phyloP scores from a whole-genome alignment of 2,113 vertebrate species.

The Tapirus terrestris region DNA sequence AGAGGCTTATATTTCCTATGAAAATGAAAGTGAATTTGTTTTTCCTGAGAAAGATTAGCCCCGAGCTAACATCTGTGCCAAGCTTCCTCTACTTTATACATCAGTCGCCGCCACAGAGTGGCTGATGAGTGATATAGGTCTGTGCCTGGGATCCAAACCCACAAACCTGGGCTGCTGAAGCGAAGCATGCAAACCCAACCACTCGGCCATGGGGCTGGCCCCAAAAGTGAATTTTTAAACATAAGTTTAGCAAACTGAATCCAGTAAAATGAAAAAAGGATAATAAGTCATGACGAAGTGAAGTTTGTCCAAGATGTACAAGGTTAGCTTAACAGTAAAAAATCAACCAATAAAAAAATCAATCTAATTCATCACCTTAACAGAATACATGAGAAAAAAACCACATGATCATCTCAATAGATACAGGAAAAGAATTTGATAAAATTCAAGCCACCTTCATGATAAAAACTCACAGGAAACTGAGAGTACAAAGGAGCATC shows the following conservation, averaged over 20 bases:
- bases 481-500: not conserved
- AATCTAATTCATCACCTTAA: conserved; percentile 12
- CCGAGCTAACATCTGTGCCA: too few relatives aligned
- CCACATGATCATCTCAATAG: not conserved
- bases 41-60: too few relatives aligned
- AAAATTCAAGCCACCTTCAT: not conserved
- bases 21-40: not conserved
- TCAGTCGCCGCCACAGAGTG: too few relatives aligned
- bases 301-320: not conserved
- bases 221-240: not conserved
- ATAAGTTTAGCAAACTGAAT: conserved; percentile 32
- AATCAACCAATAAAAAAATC: not conserved
- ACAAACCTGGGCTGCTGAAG: too few relatives aligned
- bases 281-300: not conserved
- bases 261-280: not conserved
- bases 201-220: too few relatives aligned
- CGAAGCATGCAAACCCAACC: too few relatives aligned
- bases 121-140: too few relatives aligned
- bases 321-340: not conserved
- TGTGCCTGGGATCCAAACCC: too few relatives aligned
- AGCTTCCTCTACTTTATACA: too few relatives aligned
- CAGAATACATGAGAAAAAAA: not conserved
- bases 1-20: not conserved
- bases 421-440: not conserved
- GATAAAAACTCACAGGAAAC: not conserved